Evolutionary conservation across 2,113 vertebrate genomes (phyloP).

Genomic region (Micronycteris hirsuta): DNA sequence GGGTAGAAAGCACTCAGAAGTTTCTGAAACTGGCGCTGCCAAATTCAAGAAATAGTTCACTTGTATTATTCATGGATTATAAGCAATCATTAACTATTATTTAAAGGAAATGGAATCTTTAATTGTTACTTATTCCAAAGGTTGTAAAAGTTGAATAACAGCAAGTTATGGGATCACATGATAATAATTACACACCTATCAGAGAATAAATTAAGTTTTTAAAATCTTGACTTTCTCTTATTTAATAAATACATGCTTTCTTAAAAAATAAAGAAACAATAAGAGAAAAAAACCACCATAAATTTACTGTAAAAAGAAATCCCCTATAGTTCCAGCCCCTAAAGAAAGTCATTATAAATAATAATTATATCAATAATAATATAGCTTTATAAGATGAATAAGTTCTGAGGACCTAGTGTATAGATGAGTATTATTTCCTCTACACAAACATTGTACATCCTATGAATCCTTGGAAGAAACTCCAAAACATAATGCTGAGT

Average conservation of each 20-base stretch:
- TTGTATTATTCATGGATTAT: background rate
- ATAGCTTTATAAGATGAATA: background rate
- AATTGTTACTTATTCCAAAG: background rate
- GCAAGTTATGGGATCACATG: background rate
- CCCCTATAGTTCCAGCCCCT: background rate
- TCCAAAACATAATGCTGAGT: background rate
- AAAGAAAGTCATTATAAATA: background rate
- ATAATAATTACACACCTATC: background rate
- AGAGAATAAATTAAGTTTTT: background rate
- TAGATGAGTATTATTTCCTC: background rate
- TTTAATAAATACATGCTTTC: background rate
- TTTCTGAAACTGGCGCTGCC: background rate
- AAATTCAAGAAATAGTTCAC: background rate
- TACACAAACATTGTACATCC: background rate
- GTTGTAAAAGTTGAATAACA: background rate
- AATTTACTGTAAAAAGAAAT: background rate
- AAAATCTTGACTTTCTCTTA: background rate
- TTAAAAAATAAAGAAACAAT: background rate
- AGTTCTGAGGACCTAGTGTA: background rate
- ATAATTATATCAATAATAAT: background rate
- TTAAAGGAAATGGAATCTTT: conserved; percentile 10
- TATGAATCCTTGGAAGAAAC: background rate
- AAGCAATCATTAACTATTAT: background rate
- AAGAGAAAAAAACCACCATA: background rate
- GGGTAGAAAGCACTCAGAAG: background rate